phyloP scores from a whole-genome alignment of 1,140 invertebrate species.

The Heliconius melpomene region DNA sequence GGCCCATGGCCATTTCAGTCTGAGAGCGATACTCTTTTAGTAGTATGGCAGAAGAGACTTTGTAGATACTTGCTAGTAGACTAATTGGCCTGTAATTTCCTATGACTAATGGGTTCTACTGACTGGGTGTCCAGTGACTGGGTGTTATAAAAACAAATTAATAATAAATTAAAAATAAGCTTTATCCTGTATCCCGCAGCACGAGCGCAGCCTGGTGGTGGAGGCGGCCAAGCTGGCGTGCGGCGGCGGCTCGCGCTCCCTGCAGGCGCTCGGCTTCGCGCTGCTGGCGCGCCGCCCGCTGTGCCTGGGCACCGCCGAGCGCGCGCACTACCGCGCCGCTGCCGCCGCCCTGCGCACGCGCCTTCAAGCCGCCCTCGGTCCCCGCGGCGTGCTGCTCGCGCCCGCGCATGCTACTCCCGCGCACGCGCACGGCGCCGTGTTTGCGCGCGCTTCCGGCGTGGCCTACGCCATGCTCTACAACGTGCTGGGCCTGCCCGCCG shows the following conservation, averaged over 20 bases:
- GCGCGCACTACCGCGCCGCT: constrained; percentile 51
- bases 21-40: too few species aligned
- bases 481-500: constrained; percentile 87
- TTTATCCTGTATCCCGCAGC: constrained; percentile 44
- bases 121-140: too few species aligned
- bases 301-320: constrained; percentile 63
- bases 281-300: constrained; percentile 62
- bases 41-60: too few species aligned
- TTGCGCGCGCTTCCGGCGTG: constrained; percentile 83
- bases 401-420: constrained; percentile 83
- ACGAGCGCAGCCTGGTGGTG: constrained; percentile 59
- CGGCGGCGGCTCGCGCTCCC: constrained; percentile 71
- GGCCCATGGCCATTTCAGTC: too few species aligned
- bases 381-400: constrained; percentile 88
- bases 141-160: too few species aligned
- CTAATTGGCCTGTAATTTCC: too few species aligned
- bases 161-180: too few species aligned
- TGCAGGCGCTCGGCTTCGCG: constrained; percentile 65
- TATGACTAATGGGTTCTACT: too few species aligned
- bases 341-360: constrained; percentile 80
- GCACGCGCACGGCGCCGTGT: constrained; percentile 84
- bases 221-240: constrained; percentile 74
- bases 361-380: constrained; percentile 75
- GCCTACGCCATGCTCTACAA: constrained; percentile 89
- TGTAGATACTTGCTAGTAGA: too few species aligned